Evolutionary conservation across 35 echinoderm and acorn worm species (phyloP).

Genomic region (Eucidaris tribuloides): DNA sequence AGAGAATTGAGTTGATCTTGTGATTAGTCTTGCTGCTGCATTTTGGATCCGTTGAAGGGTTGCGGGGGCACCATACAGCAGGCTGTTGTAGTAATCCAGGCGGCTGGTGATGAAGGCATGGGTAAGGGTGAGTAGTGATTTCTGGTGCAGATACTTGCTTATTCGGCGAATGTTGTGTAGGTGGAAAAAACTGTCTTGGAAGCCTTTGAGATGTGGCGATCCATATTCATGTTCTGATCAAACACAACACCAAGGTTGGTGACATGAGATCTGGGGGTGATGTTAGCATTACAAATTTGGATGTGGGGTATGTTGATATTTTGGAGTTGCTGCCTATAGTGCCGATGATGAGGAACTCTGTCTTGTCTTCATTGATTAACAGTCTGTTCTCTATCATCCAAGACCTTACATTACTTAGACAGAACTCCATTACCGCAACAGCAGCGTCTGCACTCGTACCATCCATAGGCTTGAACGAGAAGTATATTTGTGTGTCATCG

Average conservation of each 20-base stretch:
- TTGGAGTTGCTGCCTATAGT: background rate
- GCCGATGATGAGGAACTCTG: background rate
- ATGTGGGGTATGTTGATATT: slow-evolving; percentile 11
- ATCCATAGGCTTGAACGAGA: background rate
- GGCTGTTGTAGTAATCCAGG: too few relatives aligned
- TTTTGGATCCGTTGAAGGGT: too few relatives aligned
- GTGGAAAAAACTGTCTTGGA: background rate
- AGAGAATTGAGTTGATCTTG: too few relatives aligned
- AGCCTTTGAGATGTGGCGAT: background rate
- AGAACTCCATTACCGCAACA: slow-evolving; percentile 6
- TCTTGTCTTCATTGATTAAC: slow-evolving; percentile 2
- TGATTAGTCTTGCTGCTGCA: too few relatives aligned
- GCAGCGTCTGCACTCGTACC: background rate
- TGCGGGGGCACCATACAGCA: too few relatives aligned
- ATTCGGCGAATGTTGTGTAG: slow-evolving; percentile 6
- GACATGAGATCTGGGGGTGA: background rate
- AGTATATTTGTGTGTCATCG: too few relatives aligned
- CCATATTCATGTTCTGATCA: background rate
- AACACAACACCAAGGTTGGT: slow-evolving; percentile 3
- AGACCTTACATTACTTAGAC: background rate
- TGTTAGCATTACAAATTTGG: background rate
- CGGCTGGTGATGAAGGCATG: too few relatives aligned
- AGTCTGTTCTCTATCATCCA: slow-evolving; percentile 26
- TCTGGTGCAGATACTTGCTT: background rate
- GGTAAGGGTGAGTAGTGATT: background rate